Conservation (phyloP, 2,797 vertebrate genomes). For the Typhlichthys eigenmanni region DNA sequence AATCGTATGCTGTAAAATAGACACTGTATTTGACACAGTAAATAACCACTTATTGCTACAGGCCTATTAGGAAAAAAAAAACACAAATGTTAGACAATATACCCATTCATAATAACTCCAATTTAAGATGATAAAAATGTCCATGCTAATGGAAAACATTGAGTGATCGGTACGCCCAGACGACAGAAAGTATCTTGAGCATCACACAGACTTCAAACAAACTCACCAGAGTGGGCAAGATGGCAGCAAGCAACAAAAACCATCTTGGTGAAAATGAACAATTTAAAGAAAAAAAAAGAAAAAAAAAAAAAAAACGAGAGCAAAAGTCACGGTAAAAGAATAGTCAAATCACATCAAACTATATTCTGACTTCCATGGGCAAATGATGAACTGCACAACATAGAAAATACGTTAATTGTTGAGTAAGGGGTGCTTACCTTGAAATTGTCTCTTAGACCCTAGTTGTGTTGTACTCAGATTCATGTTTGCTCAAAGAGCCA, state of each 20-base stretch:
- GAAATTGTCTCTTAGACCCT: constrained; percentile 94
- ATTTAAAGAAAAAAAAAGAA: constrained; percentile 28
- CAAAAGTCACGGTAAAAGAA: constrained; percentile 58
- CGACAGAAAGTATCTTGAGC: constrained; percentile 57
- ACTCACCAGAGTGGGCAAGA: constrained; percentile 62
- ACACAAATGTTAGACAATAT: constrained; percentile 49
- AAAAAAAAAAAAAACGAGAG: constrained; percentile 34
- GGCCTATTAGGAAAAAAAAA: constrained; percentile 37
- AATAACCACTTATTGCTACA: constrained; percentile 16
- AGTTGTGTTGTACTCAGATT: constrained; percentile 99
- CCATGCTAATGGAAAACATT: constrained; percentile 70
- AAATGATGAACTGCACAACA: constrained; percentile 70
- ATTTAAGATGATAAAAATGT: constrained; percentile 53
- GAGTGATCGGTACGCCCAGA: constrained; percentile 53
- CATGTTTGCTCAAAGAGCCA: constrained; percentile 99
- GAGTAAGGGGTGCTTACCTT: constrained; percentile 90
- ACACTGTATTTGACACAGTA: too few relatives aligned
- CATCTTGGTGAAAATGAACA: constrained; percentile 69
- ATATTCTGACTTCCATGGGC: constrained; percentile 59
- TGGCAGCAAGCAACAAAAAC: constrained; percentile 72
- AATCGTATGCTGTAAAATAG: too few relatives aligned
- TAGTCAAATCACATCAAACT: constrained; percentile 52
- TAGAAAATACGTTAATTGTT: constrained; percentile 68
- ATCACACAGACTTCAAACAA: constrained; percentile 66
- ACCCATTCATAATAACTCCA: constrained; percentile 37